Conservation (phyloP, 2,797 vertebrate genomes). For the Sternotherus odoratus region DNA sequence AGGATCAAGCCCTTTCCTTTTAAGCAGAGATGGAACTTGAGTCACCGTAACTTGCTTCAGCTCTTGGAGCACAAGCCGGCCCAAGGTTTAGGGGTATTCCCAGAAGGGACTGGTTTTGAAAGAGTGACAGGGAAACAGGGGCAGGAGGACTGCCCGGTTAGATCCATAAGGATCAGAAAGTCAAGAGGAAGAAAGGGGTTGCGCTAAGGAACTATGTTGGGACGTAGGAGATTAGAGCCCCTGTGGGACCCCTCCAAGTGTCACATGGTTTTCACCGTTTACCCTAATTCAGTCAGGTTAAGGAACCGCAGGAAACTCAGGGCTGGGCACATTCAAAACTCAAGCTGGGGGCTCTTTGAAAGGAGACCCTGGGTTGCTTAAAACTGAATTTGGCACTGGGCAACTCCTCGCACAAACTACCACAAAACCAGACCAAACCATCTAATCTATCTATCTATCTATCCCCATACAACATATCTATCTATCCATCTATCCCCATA, state of each 20-base stretch:
- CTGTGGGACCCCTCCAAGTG: not conserved
- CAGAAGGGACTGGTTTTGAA: not conserved
- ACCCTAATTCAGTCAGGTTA: not conserved
- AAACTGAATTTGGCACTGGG: not conserved
- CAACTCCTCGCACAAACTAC: not conserved
- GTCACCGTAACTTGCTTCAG: not conserved
- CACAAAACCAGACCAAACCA: not conserved
- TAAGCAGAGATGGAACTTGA: not conserved
- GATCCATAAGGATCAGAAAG: not conserved
- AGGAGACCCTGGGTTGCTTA: not conserved
- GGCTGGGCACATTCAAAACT: not conserved
- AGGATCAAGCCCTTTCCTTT: fast-evolving
- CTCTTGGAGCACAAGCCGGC: no score
- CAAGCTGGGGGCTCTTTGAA: not conserved
- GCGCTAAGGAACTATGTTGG: not conserved
- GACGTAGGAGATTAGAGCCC: not conserved
- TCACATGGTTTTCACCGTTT: not conserved
- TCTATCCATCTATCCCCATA: not conserved
- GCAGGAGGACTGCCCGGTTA: no score
- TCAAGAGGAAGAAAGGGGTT: not conserved
- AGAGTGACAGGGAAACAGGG: not conserved
- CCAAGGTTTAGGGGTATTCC: not conserved
- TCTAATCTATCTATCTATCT: not conserved
- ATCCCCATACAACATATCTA: not conserved
- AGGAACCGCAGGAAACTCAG: not conserved